A percentile compares a stretch with the other conserved stretches of the same genome.
Evolutionary conservation across 2,888 invertebrate species (phyloP).

Genomic region (Erebia palarica): DNA sequence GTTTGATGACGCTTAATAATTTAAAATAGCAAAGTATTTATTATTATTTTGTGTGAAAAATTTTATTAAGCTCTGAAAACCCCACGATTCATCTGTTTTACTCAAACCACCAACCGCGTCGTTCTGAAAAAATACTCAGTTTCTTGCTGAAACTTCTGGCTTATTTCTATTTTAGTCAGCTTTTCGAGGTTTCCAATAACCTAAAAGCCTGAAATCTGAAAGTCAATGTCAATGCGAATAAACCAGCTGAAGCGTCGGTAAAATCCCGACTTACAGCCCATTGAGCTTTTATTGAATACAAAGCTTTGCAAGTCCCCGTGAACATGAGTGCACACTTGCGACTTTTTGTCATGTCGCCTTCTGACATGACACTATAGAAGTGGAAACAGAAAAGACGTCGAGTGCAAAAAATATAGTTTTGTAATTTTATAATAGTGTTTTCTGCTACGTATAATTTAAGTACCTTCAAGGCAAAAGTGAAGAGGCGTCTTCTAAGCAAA

Average conservation of each 20-base stretch:
- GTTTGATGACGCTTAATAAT: no score
- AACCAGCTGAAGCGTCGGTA: conserved; percentile 6
- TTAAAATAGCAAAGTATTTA: no score
- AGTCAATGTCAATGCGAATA: conserved; percentile 12
- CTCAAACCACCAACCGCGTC: no score
- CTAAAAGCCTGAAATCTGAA: conserved; percentile 4
- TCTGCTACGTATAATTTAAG: no score
- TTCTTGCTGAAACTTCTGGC: neutral
- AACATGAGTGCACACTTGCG: neutral
- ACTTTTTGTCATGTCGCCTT: neutral
- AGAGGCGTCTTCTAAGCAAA: no score
- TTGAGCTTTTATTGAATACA: conserved; percentile 19
- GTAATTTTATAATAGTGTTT: no score
- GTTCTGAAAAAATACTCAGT: no score
- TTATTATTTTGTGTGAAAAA: no score
- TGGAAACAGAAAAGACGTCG: neutral
- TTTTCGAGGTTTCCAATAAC: conserved; percentile 4
- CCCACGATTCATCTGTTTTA: no score
- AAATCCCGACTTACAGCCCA: conserved; percentile 14
- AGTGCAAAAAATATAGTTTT: no score
- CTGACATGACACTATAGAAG: neutral
- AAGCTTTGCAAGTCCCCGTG: conserved; percentile 13
- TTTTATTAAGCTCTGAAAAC: no score
- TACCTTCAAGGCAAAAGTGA: no score
- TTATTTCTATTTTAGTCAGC: neutral